These are phyloP conservation scores for Porphyrio hochstetteri DNA, from an alignment of 2,113 vertebrate species.

Conservation along the genomic window DNA sequence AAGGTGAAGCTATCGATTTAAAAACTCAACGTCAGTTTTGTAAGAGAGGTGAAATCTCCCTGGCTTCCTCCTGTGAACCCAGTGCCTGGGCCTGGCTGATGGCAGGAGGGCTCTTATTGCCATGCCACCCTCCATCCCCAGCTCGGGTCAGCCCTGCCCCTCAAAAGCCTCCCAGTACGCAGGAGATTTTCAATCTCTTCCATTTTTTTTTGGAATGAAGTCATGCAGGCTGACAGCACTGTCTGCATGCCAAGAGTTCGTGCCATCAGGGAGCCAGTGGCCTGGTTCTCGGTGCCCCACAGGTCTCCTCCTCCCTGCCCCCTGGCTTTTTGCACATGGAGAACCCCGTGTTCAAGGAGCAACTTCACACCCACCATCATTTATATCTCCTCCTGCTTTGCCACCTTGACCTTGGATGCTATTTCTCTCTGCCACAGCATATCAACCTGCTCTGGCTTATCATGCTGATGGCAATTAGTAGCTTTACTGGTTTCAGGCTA, in stretches of 20 bases:
- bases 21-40: conserved; percentile 55
- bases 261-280: background rate
- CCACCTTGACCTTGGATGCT: background rate
- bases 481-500: background rate
- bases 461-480: background rate
- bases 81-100: background rate
- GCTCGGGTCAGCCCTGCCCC: background rate
- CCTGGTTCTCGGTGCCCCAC: background rate
- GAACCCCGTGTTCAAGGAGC: background rate
- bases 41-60: background rate
- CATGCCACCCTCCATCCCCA: fast-evolving
- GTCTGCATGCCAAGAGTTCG: background rate
- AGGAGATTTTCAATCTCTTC: background rate
- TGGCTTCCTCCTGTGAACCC: background rate
- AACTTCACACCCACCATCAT: background rate
- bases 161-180: background rate
- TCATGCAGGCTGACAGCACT: background rate
- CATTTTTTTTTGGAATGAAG: background rate
- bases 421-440: background rate
- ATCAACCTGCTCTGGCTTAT: background rate
- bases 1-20: conserved; percentile 68
- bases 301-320: background rate
- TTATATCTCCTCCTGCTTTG: background rate
- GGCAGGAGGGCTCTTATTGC: background rate
- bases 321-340: background rate